phyloP scores from a whole-genome alignment of 1,140 invertebrate genomes.

The Ruditapes philippinarum region DNA sequence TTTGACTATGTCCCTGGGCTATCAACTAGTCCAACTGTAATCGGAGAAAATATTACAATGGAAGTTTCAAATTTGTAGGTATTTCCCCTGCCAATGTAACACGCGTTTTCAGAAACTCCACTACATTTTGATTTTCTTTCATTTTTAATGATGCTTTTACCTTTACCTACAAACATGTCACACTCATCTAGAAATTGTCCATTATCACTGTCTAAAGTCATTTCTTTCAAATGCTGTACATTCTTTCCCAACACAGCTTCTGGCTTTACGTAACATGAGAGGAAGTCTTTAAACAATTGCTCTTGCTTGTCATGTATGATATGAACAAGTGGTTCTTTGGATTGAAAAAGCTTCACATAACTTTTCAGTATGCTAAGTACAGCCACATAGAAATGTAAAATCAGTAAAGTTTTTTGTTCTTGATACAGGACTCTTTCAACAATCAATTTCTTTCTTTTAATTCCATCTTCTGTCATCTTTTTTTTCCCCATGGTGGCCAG shows the following conservation, averaged over 20 bases:
- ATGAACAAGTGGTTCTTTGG: too few relatives aligned
- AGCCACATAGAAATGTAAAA: background rate
- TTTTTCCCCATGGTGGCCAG: slow-evolving; percentile 23
- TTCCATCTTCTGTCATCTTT: slow-evolving; percentile 65
- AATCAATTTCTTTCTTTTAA: slow-evolving; percentile 55
- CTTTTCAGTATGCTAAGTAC: background rate
- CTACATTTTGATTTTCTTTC: too few relatives aligned
- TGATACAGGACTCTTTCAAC: slow-evolving; percentile 63
- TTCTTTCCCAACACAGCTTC: background rate
- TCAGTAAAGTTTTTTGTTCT: background rate
- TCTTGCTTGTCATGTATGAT: too few relatives aligned
- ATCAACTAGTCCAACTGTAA: too few relatives aligned
- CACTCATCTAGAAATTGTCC: background rate
- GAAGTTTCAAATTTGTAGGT: too few relatives aligned
- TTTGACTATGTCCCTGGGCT: too few relatives aligned
- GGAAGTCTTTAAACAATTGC: too few relatives aligned
- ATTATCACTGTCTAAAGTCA: background rate
- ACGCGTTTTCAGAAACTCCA: too few relatives aligned
- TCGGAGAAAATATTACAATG: too few relatives aligned
- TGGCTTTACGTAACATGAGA: too few relatives aligned
- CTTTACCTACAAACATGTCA: background rate
- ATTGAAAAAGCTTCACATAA: background rate
- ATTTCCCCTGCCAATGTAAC: too few relatives aligned
- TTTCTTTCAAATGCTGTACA: background rate
- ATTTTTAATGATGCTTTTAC: too few relatives aligned